Evolutionary conservation across 2,888 invertebrate genomes (phyloP).

Genomic region (Empis livida): DNA sequence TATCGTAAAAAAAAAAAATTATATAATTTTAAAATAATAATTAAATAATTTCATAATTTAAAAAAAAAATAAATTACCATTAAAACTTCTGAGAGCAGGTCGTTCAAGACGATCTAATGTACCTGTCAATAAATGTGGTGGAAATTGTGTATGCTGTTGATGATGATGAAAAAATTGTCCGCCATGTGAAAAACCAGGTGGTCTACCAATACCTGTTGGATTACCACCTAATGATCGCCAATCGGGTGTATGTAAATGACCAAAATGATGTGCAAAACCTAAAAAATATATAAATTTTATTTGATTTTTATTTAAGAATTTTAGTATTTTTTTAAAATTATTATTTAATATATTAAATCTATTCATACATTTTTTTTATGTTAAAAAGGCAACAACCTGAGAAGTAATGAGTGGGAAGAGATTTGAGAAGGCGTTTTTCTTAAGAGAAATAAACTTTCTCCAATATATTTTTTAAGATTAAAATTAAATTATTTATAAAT

Average conservation of each 20-base stretch:
- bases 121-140: constrained; percentile 40
- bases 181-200: constrained; percentile 26
- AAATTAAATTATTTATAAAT: no score
- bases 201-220: constrained; percentile 27
- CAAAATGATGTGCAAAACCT: constrained; percentile 67
- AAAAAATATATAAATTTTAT: constrained; percentile 16
- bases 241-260: constrained; percentile 49
- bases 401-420: no score
- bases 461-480: no score
- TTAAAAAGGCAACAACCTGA: no score
- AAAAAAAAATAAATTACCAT: constrained; percentile 17
- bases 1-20: constrained; percentile 1
- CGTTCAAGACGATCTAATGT: constrained; percentile 37
- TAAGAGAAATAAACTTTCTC: no score
- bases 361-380: no score
- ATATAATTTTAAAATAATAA: neutral
- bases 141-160: constrained; percentile 42
- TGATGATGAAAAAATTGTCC: constrained; percentile 39
- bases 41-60: neutral
- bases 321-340: no score
- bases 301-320: no score
- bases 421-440: no score
- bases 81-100: constrained; percentile 22
- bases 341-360: no score
- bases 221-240: constrained; percentile 40